Conservation (phyloP, 2,113 vertebrate species). For the Butorides virescens region DNA sequence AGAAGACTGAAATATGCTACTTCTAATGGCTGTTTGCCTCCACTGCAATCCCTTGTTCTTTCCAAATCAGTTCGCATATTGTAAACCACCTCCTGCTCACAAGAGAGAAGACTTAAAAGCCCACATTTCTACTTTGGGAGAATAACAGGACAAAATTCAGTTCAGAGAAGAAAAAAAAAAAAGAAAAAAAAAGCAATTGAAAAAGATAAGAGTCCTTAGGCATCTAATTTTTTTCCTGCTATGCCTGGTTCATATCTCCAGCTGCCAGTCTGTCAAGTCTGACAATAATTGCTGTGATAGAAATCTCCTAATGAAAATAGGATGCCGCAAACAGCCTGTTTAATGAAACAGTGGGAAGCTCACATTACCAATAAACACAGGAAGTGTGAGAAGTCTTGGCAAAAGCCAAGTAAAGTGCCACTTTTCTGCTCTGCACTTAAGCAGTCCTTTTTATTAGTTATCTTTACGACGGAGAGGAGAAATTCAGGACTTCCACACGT, state of each 20-base stretch:
- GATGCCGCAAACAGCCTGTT: not conserved
- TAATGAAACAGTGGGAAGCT: slow-evolving; percentile 8
- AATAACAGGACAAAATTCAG: not conserved
- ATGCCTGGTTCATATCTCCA: not conserved
- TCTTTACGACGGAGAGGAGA: not conserved
- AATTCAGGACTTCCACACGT: not conserved
- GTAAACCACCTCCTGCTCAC: not conserved
- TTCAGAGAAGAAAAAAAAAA: not conserved
- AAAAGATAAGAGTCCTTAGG: not conserved
- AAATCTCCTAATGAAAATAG: slow-evolving; percentile 33
- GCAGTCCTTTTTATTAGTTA: not conserved
- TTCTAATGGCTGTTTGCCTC: not conserved
- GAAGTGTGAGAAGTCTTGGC: not conserved
- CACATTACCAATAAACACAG: slow-evolving; percentile 3
- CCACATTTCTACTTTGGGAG: not conserved
- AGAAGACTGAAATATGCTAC: not conserved
- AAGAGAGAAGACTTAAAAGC: not conserved
- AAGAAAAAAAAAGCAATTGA: not conserved
- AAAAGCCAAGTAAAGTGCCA: not conserved
- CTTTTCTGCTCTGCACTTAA: not conserved
- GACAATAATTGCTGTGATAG: not conserved
- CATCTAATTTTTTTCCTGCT: not conserved
- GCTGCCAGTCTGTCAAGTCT: slow-evolving; percentile 1
- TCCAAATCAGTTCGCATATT: not conserved
- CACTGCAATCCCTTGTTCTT: not conserved